A percentile compares a stretch with the other conserved stretches of the same genome.
Evolutionary conservation across 2,113 vertebrate species (phyloP).

Genomic region (Pionites leucogaster): DNA sequence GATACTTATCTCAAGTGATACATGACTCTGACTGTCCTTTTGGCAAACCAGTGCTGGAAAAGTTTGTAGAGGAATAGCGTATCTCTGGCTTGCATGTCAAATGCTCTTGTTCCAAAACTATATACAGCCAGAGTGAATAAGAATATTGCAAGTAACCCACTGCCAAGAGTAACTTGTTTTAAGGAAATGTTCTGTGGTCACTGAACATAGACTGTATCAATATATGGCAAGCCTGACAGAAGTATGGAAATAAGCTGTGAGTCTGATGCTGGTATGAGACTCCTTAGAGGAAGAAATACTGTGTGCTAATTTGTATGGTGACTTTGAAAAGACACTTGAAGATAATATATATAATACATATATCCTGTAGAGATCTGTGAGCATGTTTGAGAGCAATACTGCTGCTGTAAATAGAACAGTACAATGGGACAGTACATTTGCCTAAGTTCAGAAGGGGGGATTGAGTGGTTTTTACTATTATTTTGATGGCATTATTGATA

Average conservation of each 20-base stretch:
- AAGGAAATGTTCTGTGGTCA: neutral
- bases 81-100: neutral
- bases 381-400: neutral
- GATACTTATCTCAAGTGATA: neutral
- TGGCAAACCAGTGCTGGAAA: neutral
- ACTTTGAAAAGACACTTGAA: neutral
- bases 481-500: neutral
- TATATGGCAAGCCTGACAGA: neutral
- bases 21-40: neutral
- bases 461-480: neutral
- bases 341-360: neutral
- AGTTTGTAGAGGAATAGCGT: neutral
- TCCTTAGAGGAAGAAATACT: neutral
- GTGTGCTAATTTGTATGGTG: neutral
- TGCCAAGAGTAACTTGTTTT: neutral
- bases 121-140: neutral
- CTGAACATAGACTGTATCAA: neutral
- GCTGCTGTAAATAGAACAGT: rapidly evolving
- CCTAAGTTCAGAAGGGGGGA: neutral
- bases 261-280: neutral
- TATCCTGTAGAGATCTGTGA: neutral
- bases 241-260: neutral
- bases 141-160: neutral
- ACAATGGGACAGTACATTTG: neutral
- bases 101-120: neutral